These are phyloP conservation scores for Furcifer pardalis DNA, from an alignment of 2,797 vertebrate genomes.

Conservation along the genomic window DNA sequence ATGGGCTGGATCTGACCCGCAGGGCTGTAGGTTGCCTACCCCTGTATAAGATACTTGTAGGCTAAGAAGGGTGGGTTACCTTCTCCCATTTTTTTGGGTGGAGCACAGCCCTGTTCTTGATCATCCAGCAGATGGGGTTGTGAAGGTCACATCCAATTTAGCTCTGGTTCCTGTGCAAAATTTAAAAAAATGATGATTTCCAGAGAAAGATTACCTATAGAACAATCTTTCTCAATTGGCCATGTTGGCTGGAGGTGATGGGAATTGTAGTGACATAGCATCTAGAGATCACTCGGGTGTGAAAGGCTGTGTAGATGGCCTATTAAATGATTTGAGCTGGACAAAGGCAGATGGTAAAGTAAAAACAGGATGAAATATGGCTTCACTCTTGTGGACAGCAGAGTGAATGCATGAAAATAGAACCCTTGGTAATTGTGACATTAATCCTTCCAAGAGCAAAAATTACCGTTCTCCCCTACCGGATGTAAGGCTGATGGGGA, in stretches of 20 bases:
- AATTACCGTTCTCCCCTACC: neutral
- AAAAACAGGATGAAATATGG: neutral
- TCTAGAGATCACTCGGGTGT: neutral
- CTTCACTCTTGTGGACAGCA: neutral
- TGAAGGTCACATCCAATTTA: neutral
- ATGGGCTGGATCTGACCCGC: too few relatives aligned
- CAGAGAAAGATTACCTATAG: neutral
- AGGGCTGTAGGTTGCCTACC: too few relatives aligned
- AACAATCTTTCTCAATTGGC: neutral
- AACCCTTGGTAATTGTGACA: neutral
- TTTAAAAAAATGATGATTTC: neutral
- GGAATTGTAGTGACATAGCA: too few relatives aligned
- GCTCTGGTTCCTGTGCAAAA: neutral
- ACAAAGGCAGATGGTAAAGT: neutral
- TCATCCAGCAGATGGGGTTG: too few relatives aligned
- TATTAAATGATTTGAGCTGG: neutral
- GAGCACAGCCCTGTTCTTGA: too few relatives aligned
- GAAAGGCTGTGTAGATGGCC: neutral
- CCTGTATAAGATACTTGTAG: neutral
- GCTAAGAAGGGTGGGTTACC: too few relatives aligned
- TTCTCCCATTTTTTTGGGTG: too few relatives aligned
- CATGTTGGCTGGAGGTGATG: neutral
- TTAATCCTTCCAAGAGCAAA: neutral
- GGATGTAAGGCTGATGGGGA: too few relatives aligned
- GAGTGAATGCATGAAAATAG: neutral